These are phyloP conservation scores for Acleris cristana DNA, from an alignment of 2,888 invertebrate species.

Conservation along the genomic window DNA sequence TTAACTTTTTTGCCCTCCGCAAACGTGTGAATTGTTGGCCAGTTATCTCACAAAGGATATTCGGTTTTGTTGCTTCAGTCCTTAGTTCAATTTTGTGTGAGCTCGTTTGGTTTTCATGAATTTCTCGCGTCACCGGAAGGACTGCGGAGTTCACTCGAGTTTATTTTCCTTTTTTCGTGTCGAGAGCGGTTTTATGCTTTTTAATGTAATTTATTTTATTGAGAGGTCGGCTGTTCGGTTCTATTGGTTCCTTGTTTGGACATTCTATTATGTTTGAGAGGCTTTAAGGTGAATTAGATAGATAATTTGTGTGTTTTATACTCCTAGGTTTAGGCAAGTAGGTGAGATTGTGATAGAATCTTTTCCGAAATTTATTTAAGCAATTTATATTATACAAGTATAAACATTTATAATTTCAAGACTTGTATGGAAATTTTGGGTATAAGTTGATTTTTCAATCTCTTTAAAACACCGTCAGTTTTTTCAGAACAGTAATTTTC, in stretches of 20 bases:
- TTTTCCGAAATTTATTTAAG: too few relatives aligned
- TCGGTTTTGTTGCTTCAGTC: conserved; percentile 41
- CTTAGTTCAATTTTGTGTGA: conserved; percentile 39
- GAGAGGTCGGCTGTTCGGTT: conserved; percentile 25
- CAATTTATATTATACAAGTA: too few relatives aligned
- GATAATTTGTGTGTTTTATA: not conserved
- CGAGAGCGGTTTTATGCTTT: conserved; percentile 33
- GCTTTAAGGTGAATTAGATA: not conserved
- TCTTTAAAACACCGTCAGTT: too few relatives aligned
- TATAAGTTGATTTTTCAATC: too few relatives aligned
- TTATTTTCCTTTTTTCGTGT: conserved; percentile 49
- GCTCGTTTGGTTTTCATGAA: conserved; percentile 41
- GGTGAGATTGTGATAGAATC: not conserved
- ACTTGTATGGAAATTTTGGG: too few relatives aligned
- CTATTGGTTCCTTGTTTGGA: conserved; percentile 24
- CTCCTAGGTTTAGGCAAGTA: too few relatives aligned
- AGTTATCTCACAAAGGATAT: conserved; percentile 40
- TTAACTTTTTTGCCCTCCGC: conserved; percentile 44
- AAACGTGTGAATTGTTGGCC: conserved; percentile 44
- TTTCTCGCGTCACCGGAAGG: conserved; percentile 49
- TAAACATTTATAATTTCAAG: too few relatives aligned
- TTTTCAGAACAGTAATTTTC: too few relatives aligned
- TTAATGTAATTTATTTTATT: conserved; percentile 37
- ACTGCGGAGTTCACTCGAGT: conserved; percentile 48
- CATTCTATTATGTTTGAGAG: conserved; percentile 7